These are phyloP conservation scores for Ricordea florida DNA, from an alignment of 92 coral and sea anemone genomes.

Conservation along the genomic window DNA sequence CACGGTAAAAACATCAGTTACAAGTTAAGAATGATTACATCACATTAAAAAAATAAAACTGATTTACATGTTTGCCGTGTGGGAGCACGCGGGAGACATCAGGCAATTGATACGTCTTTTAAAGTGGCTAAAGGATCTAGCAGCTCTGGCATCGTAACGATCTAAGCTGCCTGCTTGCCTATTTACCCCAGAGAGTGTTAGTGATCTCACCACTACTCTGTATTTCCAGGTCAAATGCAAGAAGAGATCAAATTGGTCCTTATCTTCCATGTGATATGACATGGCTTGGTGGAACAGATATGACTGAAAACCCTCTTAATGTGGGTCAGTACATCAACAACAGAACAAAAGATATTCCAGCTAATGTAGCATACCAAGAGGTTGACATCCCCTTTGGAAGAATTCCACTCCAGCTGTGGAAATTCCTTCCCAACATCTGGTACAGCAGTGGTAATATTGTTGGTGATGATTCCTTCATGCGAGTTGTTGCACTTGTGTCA, in stretches of 20 bases:
- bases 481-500: constrained; percentile 86
- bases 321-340: constrained; percentile 96
- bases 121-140: too few species aligned
- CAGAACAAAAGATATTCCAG: constrained; percentile 66
- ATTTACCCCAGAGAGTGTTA: not conserved
- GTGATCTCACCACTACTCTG: not conserved
- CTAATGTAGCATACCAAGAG: constrained; percentile 95
- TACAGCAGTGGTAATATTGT: constrained; percentile 79
- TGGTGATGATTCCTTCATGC: constrained; percentile 58
- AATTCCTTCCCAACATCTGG: constrained; percentile 91
- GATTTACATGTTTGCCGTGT: too few species aligned
- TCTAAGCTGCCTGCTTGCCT: not conserved
- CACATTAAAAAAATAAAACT: too few species aligned
- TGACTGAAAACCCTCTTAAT: constrained; percentile 73
- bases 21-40: too few species aligned
- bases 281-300: constrained; percentile 64
- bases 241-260: constrained; percentile 86
- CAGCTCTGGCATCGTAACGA: too few species aligned
- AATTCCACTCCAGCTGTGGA: constrained; percentile 68
- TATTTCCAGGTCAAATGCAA: constrained; percentile 76
- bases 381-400: constrained; percentile 61
- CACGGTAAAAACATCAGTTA: too few species aligned
- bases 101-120: too few species aligned
- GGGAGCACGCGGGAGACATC: too few species aligned
- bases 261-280: constrained; percentile 76